Conservation (phyloP, 30 jellyfish, hydroid and myxozoan species). For the Mastigias papua region DNA sequence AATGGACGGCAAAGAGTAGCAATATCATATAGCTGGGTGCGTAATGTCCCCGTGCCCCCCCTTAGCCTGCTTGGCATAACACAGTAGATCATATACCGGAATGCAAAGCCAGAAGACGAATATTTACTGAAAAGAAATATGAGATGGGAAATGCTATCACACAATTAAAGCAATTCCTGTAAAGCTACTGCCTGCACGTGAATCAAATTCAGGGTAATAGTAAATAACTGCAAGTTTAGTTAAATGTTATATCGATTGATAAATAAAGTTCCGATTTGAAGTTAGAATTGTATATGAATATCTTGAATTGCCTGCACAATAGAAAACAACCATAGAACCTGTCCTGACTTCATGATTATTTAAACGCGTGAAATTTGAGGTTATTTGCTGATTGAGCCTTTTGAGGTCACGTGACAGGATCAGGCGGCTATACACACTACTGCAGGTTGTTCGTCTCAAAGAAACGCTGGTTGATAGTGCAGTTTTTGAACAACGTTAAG, state of each 20-base stretch:
- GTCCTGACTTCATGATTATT: conserved; percentile 43
- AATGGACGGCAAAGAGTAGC: too few relatives aligned
- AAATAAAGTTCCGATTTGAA: neutral
- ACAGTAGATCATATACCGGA: too few relatives aligned
- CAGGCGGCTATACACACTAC: conserved; percentile 58
- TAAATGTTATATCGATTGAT: neutral
- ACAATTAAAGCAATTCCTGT: too few relatives aligned
- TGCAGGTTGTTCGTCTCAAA: conserved; percentile 68
- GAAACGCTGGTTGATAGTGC: neutral
- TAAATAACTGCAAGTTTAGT: neutral
- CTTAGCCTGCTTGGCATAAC: too few relatives aligned
- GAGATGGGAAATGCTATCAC: too few relatives aligned
- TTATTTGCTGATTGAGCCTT: conserved; percentile 43
- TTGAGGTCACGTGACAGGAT: conserved; percentile 49
- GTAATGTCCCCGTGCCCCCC: too few relatives aligned
- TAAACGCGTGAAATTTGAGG: conserved; percentile 9
- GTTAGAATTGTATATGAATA: conserved; percentile 18
- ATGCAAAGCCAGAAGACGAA: too few relatives aligned
- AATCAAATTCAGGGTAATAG: too few relatives aligned
- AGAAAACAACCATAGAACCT: conserved; percentile 42
- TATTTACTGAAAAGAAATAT: too few relatives aligned
- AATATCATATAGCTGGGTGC: too few relatives aligned
- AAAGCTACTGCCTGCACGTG: too few relatives aligned
- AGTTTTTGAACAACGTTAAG: neutral
- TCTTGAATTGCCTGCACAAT: conserved; percentile 1